A percentile compares a stretch with the other conserved stretches of the same genome.
Conservation (phyloP, 2,888 invertebrate species). For the Saturnia pavonia region DNA sequence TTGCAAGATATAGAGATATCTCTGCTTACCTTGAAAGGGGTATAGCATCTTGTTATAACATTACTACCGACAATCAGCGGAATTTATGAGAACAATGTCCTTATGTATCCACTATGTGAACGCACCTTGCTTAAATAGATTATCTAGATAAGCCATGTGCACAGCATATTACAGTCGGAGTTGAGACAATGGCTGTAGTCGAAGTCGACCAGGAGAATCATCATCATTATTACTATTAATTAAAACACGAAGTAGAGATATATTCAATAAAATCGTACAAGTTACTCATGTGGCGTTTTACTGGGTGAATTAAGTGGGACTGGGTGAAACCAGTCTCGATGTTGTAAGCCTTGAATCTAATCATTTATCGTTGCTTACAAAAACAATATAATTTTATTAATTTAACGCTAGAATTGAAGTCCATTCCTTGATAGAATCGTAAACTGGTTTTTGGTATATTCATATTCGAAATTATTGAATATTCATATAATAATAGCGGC, state of each 20-base stretch:
- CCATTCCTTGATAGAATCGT: background rate
- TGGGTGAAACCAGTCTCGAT: slow-evolving; percentile 19
- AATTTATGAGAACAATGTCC: too few relatives aligned
- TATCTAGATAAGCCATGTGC: background rate
- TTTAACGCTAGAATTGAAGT: background rate
- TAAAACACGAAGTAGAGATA: background rate
- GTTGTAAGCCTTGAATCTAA: slow-evolving; percentile 44
- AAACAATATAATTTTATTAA: background rate
- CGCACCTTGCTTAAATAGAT: background rate
- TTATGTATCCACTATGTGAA: too few relatives aligned
- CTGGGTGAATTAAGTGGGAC: background rate
- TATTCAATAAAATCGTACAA: background rate
- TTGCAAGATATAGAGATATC: too few relatives aligned
- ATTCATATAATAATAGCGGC: too few relatives aligned
- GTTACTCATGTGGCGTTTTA: slow-evolving; percentile 2
- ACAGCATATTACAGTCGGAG: background rate
- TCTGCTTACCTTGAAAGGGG: too few relatives aligned
- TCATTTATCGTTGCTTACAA: slow-evolving; percentile 22
- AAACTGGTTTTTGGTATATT: background rate
- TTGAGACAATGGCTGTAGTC: too few relatives aligned
- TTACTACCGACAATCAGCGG: too few relatives aligned
- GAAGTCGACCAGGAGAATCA: too few relatives aligned
- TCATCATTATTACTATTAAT: background rate
- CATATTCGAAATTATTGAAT: background rate
- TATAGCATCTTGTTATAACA: too few relatives aligned